A percentile compares a stretch with the other conserved stretches of the same genome.
Conservation (phyloP, 2,797 vertebrate genomes). For the Dallia pectoralis region DNA sequence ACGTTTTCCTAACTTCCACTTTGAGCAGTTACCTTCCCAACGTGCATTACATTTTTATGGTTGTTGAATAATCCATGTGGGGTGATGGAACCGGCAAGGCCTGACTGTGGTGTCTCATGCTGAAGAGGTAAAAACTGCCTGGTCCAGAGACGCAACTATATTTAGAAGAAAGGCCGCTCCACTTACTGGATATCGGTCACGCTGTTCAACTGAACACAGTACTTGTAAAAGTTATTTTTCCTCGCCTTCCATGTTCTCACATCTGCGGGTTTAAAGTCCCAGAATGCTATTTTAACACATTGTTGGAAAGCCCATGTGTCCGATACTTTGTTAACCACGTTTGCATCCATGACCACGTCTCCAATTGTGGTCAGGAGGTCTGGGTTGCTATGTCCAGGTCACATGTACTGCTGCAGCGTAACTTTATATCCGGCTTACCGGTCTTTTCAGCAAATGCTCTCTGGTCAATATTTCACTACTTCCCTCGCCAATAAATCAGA, state of each 20-base stretch:
- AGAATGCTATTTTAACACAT: neutral
- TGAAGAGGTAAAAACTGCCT: neutral
- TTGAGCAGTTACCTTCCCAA: neutral
- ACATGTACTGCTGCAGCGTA: too few species aligned
- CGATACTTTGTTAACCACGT: too few species aligned
- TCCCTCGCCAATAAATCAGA: too few species aligned
- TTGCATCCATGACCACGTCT: too few species aligned
- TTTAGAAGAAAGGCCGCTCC: neutral
- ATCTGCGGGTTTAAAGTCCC: too few species aligned
- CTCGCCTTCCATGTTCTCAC: too few species aligned
- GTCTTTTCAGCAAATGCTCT: too few species aligned
- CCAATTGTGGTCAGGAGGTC: too few species aligned
- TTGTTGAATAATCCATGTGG: neutral
- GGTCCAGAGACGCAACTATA: neutral
- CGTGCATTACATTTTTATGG: neutral
- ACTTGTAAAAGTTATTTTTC: too few species aligned
- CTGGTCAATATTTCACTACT: too few species aligned
- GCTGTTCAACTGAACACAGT: neutral
- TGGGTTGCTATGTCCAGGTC: too few species aligned
- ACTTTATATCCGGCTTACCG: too few species aligned
- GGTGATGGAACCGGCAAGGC: neutral
- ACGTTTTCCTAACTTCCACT: neutral
- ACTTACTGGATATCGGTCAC: neutral
- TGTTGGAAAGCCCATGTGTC: neutral
- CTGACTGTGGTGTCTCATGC: neutral